phyloP scores from a whole-genome alignment of 2,797 vertebrate species.

The Spinus olivaceus region DNA sequence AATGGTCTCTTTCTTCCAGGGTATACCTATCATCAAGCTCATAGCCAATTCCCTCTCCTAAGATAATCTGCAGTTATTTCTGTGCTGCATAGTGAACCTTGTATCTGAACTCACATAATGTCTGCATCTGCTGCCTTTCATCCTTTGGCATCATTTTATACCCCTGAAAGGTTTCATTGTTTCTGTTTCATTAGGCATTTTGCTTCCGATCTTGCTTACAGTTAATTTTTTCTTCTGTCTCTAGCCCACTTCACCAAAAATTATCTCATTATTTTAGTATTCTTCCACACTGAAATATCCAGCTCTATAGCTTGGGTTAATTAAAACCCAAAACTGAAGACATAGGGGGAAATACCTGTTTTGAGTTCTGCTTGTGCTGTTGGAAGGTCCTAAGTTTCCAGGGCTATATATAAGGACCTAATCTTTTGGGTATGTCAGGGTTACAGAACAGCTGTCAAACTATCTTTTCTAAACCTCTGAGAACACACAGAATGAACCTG shows the following conservation, averaged over 20 bases:
- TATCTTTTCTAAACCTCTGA: not conserved
- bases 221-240: not conserved
- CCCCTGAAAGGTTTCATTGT: not conserved
- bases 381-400: not conserved
- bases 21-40: not conserved
- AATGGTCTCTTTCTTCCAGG: not conserved
- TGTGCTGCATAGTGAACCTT: not conserved
- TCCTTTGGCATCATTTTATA: not conserved
- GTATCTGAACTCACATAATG: not conserved
- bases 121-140: not conserved
- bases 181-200: not conserved
- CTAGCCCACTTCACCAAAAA: not conserved
- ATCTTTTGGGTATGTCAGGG: not conserved
- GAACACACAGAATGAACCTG: not conserved
- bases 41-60: not conserved
- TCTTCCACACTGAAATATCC: not conserved
- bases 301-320: not conserved
- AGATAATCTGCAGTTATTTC: not conserved
- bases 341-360: not conserved
- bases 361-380: not conserved
- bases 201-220: not conserved
- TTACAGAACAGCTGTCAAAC: not conserved
- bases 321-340: not conserved
- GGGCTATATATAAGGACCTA: not conserved
- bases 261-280: not conserved